These are phyloP conservation scores for Aporrectodea caliginosa DNA, from an alignment of 1,140 invertebrate species.

Conservation along the genomic window DNA sequence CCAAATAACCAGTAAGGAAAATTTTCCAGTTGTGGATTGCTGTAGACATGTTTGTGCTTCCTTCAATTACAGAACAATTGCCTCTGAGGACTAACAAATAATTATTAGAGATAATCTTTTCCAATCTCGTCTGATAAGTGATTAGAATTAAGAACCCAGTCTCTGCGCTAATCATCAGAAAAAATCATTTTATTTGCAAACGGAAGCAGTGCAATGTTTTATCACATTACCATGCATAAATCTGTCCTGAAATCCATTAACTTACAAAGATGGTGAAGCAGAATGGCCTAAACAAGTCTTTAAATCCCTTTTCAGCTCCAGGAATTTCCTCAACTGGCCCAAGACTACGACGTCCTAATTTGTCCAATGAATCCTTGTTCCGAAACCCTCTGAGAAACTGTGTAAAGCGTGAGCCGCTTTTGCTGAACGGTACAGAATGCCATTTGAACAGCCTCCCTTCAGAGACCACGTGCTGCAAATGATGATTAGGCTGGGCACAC, in stretches of 20 bases:
- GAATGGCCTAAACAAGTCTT: background rate
- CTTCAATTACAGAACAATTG: background rate
- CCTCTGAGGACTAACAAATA: too few relatives aligned
- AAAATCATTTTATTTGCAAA: too few relatives aligned
- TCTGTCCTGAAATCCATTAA: background rate
- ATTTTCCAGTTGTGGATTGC: background rate
- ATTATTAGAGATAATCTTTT: too few relatives aligned
- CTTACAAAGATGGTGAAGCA: background rate
- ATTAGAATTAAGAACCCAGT: too few relatives aligned
- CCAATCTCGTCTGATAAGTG: too few relatives aligned
- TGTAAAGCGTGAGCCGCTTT: background rate
- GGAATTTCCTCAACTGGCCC: background rate
- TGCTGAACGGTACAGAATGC: background rate
- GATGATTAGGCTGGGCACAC: too few relatives aligned
- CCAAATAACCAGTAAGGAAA: background rate
- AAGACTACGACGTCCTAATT: background rate
- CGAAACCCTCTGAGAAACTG: background rate
- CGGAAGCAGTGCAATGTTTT: too few relatives aligned
- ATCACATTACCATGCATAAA: too few relatives aligned
- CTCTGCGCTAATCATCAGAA: too few relatives aligned
- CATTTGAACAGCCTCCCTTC: too few relatives aligned
- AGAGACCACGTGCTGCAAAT: too few relatives aligned
- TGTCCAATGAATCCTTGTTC: background rate
- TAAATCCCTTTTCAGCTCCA: background rate
- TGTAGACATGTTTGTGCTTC: background rate